Evolutionary conservation across 2,113 vertebrate genomes (phyloP).

Genomic region (Rhagologus leucostigma): DNA sequence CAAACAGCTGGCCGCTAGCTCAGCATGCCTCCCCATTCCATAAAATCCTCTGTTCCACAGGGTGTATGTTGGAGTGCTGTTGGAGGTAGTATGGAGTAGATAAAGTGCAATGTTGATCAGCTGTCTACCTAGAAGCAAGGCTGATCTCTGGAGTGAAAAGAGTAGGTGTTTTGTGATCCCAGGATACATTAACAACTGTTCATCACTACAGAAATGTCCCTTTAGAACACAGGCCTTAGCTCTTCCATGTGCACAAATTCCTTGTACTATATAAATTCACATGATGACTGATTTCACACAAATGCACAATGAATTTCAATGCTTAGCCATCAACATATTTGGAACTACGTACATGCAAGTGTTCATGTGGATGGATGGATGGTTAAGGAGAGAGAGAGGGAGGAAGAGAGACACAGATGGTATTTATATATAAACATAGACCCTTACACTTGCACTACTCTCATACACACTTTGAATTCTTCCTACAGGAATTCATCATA

Average conservation of each 20-base stretch:
- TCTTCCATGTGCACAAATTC: not conserved
- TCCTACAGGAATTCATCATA: not conserved
- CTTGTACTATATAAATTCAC: not conserved
- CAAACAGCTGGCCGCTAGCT: not conserved
- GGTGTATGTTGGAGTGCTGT: not conserved
- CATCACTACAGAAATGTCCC: not conserved
- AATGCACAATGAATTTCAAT: not conserved
- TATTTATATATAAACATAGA: not conserved
- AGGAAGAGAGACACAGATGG: not conserved
- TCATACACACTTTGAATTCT: not conserved
- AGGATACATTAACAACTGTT: not conserved
- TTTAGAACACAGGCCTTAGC: not conserved
- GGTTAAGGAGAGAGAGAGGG: not conserved
- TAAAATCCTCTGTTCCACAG: not conserved
- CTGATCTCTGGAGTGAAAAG: not conserved
- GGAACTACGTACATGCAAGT: not conserved
- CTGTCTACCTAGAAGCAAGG: not conserved
- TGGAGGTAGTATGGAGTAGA: not conserved
- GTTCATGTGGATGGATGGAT: not conserved
- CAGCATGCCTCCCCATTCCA: not conserved
- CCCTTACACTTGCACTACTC: not conserved
- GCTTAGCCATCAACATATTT: not conserved
- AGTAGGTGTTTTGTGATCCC: not conserved
- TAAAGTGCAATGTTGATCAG: rapidly evolving
- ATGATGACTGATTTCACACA: not conserved